phyloP scores from a whole-genome alignment of 1,140 invertebrate genomes.

The Steinernema feltiae region DNA sequence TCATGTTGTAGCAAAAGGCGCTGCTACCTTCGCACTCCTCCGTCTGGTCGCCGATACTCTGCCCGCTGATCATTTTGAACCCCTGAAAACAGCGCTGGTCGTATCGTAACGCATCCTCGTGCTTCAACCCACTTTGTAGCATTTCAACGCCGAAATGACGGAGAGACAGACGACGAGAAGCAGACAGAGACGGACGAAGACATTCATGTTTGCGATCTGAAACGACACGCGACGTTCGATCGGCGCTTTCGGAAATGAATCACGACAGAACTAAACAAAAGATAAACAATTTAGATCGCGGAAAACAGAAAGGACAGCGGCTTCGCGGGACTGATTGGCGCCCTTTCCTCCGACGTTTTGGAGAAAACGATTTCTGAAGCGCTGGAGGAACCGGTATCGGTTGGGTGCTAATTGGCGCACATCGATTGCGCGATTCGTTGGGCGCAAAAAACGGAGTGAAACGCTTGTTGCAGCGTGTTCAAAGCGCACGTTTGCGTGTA shows the following conservation, averaged over 20 bases:
- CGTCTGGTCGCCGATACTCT: constrained; percentile 21
- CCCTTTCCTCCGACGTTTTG: too few relatives aligned
- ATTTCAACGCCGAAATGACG: neutral
- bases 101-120: too few relatives aligned
- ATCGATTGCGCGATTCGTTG: too few relatives aligned
- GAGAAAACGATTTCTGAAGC: too few relatives aligned
- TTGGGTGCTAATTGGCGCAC: too few relatives aligned
- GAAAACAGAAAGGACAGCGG: neutral
- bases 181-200: neutral
- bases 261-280: neutral
- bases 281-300: neutral
- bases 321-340: neutral
- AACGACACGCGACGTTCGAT: neutral
- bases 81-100: too few relatives aligned
- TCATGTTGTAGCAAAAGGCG: constrained; percentile 30
- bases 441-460: too few relatives aligned
- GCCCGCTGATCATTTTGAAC: constrained; percentile 25
- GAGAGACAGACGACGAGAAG: neutral
- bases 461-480: too few relatives aligned
- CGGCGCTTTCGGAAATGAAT: neutral
- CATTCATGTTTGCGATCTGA: neutral
- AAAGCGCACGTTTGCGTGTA: too few relatives aligned
- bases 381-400: too few relatives aligned
- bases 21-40: constrained; percentile 22
- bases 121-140: neutral